phyloP scores from a whole-genome alignment of 2,113 vertebrate species.

The Poicephalus meyeri region DNA sequence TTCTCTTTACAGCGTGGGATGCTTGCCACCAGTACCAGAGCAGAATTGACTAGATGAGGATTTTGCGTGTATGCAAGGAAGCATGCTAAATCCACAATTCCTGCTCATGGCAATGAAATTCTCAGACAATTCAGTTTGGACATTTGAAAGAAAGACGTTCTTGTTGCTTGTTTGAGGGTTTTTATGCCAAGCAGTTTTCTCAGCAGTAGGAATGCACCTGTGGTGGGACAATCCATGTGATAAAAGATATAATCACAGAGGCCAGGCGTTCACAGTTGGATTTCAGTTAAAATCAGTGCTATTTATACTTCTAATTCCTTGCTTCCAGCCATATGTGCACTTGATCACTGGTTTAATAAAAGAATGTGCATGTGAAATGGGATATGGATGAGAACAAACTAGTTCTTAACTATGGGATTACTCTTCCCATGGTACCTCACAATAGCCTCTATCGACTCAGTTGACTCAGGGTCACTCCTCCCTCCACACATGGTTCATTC shows the following conservation, averaged over 20 bases:
- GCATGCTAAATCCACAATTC: fast-evolving
- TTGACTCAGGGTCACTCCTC: slow-evolving; percentile 19
- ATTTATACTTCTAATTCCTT: slow-evolving; percentile 53
- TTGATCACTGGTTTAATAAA: not conserved
- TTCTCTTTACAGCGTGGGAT: not conserved
- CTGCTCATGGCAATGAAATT: not conserved
- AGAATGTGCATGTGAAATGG: not conserved
- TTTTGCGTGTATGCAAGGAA: not conserved
- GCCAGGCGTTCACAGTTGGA: not conserved
- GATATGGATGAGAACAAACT: not conserved
- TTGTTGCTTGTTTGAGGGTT: not conserved
- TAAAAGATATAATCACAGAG: slow-evolving; percentile 35
- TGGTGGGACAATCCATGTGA: not conserved
- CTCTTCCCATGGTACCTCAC: not conserved
- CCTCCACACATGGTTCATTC: not conserved
- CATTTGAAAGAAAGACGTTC: not conserved
- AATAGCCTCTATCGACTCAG: not conserved
- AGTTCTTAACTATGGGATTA: not conserved
- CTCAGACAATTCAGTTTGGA: not conserved
- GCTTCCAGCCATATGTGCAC: not conserved
- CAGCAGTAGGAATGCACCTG: not conserved
- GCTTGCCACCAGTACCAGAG: not conserved
- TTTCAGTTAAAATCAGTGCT: slow-evolving; percentile 43
- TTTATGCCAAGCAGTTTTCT: not conserved
- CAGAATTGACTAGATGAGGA: not conserved